Conservation (phyloP, 1,140 invertebrate species). For the Heliconius nattereri region DNA sequence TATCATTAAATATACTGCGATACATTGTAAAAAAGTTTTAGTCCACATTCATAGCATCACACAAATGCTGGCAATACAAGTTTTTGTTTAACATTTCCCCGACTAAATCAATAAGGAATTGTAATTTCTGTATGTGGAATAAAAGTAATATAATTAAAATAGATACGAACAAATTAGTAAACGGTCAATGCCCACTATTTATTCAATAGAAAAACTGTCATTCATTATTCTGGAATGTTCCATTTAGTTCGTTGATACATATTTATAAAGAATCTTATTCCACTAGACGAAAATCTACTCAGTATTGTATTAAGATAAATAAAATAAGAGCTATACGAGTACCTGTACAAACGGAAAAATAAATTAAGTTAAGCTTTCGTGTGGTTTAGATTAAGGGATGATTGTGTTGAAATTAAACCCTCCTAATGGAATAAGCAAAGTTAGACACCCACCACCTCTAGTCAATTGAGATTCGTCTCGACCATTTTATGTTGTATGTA, state of each 20-base stretch:
- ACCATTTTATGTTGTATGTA: neutral
- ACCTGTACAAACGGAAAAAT: slow-evolving; percentile 32
- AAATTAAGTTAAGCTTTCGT: slow-evolving; percentile 56
- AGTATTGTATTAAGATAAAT: slow-evolving; percentile 8
- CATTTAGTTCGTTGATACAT: neutral
- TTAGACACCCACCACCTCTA: slow-evolving; percentile 13
- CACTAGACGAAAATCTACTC: neutral
- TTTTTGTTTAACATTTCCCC: neutral
- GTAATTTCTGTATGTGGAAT: neutral
- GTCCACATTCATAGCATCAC: neutral
- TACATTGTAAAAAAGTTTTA: neutral
- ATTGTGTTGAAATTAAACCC: slow-evolving; percentile 18
- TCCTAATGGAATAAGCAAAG: slow-evolving; percentile 22
- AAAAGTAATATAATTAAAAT: slow-evolving; percentile 11
- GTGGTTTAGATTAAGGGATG: slow-evolving; percentile 20
- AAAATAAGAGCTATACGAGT: neutral
- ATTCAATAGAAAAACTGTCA: neutral
- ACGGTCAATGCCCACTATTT: neutral
- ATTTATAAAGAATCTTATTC: neutral
- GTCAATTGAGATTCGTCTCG: slow-evolving; percentile 6
- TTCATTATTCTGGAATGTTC: neutral
- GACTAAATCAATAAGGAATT: neutral
- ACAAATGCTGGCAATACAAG: neutral
- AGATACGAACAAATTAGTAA: neutral
- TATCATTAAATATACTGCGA: neutral